A percentile compares a stretch with the other conserved stretches of the same genome.
Evolutionary conservation across 1,140 invertebrate genomes (phyloP).

Genomic region (Drosophila ficusphila): DNA sequence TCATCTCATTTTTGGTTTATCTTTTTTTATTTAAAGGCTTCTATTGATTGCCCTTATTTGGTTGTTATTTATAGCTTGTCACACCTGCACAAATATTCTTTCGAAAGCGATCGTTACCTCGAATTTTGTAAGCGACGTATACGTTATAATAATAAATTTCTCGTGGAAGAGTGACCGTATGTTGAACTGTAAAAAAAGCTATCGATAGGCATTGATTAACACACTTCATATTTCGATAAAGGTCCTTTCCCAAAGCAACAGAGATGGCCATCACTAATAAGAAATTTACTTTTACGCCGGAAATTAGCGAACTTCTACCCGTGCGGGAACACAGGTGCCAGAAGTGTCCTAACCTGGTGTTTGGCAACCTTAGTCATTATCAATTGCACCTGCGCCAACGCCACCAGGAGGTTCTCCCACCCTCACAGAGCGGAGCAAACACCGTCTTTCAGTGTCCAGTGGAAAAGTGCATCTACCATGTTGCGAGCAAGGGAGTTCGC

Average conservation of each 20-base stretch:
- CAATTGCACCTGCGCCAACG: slow-evolving; percentile 52
- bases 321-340: slow-evolving; percentile 55
- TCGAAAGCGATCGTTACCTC: slow-evolving; percentile 25
- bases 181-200: background rate
- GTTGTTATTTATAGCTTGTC: slow-evolving; percentile 10
- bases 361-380: slow-evolving; percentile 63
- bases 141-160: slow-evolving; percentile 19
- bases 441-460: slow-evolving; percentile 53
- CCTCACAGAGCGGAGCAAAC: background rate
- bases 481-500: slow-evolving; percentile 2
- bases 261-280: background rate
- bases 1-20: slow-evolving; percentile 3
- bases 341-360: slow-evolving; percentile 44
- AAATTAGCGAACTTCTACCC: slow-evolving; percentile 53
- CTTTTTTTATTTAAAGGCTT: background rate
- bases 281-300: slow-evolving; percentile 50
- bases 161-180: slow-evolving; percentile 1
- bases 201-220: background rate
- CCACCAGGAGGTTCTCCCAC: slow-evolving; percentile 31
- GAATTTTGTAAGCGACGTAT: slow-evolving; percentile 16
- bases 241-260: background rate
- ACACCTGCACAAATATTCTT: slow-evolving; percentile 24
- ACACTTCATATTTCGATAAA: background rate
- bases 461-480: slow-evolving; percentile 53
- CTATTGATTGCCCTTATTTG: slow-evolving; percentile 29